Evolutionary conservation across 2,797 vertebrate genomes (phyloP).

Genomic region (Buphagus erythrorhynchus): DNA sequence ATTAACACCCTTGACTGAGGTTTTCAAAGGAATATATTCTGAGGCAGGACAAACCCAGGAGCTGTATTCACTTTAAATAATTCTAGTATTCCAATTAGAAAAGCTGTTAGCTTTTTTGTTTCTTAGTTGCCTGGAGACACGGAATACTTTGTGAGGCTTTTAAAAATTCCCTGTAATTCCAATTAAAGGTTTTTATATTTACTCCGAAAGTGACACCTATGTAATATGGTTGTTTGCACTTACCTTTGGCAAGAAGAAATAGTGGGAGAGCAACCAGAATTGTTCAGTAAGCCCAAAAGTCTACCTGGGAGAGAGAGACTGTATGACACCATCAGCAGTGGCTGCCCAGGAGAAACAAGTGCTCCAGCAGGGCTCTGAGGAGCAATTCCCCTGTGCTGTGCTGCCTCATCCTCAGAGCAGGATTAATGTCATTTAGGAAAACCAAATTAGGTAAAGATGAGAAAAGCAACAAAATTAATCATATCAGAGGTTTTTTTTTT

Average conservation of each 20-base stretch:
- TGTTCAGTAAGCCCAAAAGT: not conserved
- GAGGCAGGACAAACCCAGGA: not conserved
- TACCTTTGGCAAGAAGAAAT: not conserved
- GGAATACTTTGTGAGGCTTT: not conserved
- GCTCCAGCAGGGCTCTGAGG: not conserved
- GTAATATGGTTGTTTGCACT: not conserved
- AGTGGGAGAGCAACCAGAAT: not conserved
- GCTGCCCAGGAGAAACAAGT: not conserved
- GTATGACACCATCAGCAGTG: not conserved
- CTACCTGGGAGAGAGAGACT: not conserved
- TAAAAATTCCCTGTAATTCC: not conserved
- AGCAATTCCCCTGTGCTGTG: not conserved
- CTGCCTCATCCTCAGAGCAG: not conserved
- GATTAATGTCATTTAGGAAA: not conserved
- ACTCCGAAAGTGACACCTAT: not conserved
- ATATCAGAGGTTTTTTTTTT: not conserved
- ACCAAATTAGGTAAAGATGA: not conserved
- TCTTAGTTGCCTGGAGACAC: not conserved
- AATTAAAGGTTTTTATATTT: slow-evolving; percentile 4
- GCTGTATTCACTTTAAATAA: slow-evolving; percentile 14
- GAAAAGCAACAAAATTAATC: not conserved
- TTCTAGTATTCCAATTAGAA: slow-evolving; percentile 31
- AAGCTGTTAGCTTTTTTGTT: slow-evolving; percentile 25
- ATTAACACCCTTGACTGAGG: not conserved
- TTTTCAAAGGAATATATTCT: slow-evolving; percentile 43